Evolutionary conservation across 2,888 invertebrate species (phyloP), one percentile per base, ranked within the genome.

Genomic region (Byasa hedistus): DNA sequence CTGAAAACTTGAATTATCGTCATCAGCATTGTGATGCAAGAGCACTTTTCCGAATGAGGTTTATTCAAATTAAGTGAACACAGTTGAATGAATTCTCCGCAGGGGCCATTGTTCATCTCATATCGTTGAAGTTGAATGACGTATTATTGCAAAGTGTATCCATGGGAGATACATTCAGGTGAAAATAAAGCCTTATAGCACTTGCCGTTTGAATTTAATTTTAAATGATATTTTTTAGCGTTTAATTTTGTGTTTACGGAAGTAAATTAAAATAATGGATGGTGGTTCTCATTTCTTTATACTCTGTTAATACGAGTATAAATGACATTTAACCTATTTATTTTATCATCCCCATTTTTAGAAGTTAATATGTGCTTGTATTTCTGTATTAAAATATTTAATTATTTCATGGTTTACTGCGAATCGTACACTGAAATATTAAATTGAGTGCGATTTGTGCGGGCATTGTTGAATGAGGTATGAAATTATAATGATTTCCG

Each of bases 401-500:
- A 32, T 32, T 32, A 7, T 8, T 32, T 5, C 5, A 32, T 32
- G 32, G 32, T 32, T 32, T 8, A 8, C 32, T 3, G n/a, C n/a
- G n/a, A n/a, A n/a, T n/a, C n/a, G n/a, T n/a, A n/a, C 32, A 32
- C 32, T 32, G 32, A 32, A 32, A 32, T 32, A 32, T 48, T 17
- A 27, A 48, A 27, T 27, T 48, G 62, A 57, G 56, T 48, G 62
- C 57, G 57, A 36, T 57, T 63, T 57, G 32, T 27, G 51, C 39
- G 19, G 48, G 19, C 27, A 32, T 8, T 63, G 51, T 63, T 63
- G 63, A 51, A 51, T 63, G 51, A 63, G 57, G 63, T 57, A 63
- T 63, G 57, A 63, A 63, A 63, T 57, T 51, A 63, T 63, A 63
- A 63, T 63, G 63, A 57, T 23, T 51, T 63, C 51, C 63, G 51